Base-by-base conservation (phyloP, 2,888 invertebrate species). In the Nezara viridula region DNA sequence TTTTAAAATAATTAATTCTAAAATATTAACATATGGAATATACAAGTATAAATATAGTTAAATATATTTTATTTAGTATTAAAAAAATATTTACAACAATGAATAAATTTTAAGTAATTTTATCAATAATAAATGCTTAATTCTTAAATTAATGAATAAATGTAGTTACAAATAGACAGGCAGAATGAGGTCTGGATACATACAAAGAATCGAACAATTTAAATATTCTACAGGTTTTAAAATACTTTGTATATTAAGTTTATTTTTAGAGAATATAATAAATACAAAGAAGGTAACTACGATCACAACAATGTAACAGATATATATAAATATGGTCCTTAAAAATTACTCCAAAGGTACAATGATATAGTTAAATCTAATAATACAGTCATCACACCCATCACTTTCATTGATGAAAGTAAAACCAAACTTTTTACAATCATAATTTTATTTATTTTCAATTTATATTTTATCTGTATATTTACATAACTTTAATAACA, bases 261-360 rank as follows among this genome's bases (percentile, higher is more conserved):
- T 14, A 73, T 73, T 19, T 73, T 73, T 73, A 73, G 66, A 73
- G 32, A 73, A 73, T 73, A 73, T 73, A 73, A 73, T 73, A 32
- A 73, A 73, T 81, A 81, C n/a, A 47, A 81, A 81, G 47, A 81
- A 44, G 81, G 81, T 81, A 81, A 81, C 77, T 40, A 77, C 24
- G 2, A 77, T 77, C 77, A 77, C 81, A 44, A 47, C 44, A 44
- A 21, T 44, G 24, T 44, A 44, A 81, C 37, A n/a, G 7, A 86
- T 49, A 52, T 86, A n/a, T n/a, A 86, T 86, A 86, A 50, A 86
- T 86, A 86, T 86, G 86, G 55, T 86, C 86, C 50, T 86, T 86
- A 86, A 50, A 86, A 50, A 86, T 86, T 52, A 86, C 50, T 52
- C 50, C 40, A 52, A 86, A 86, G 55, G 55, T 86, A 86, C 55